phyloP scores from a whole-genome alignment of 1,140 invertebrate genomes.

The Achatina immaculata region DNA sequence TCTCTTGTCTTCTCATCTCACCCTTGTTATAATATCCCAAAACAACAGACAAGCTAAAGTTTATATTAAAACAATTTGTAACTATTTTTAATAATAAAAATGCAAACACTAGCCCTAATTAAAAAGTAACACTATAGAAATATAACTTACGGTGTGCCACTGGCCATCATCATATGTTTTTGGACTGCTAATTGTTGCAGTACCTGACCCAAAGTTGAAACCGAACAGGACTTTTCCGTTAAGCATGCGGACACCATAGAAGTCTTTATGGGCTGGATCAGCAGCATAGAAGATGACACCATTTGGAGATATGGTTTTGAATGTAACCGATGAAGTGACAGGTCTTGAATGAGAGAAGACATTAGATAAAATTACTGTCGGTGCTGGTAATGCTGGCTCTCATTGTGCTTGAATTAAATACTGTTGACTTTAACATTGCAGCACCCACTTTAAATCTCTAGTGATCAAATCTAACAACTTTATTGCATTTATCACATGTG shows the following conservation, averaged over 20 bases:
- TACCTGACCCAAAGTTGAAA: conserved; percentile 82
- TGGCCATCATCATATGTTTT: conserved; percentile 82
- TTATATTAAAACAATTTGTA: no score
- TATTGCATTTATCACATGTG: no score
- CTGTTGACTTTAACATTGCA: no score
- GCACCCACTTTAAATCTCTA: no score
- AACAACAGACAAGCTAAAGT: no score
- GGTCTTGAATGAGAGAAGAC: conserved; percentile 54
- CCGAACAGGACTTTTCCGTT: conserved; percentile 82
- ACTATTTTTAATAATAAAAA: no score
- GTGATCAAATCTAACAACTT: no score
- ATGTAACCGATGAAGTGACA: conserved; percentile 81
- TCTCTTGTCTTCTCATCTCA: no score
- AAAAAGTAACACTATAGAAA: conserved; percentile 10
- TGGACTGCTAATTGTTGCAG: conserved; percentile 73
- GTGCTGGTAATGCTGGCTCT: background rate
- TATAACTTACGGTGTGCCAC: conserved; percentile 81
- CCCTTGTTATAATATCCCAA: no score
- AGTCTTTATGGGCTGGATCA: conserved; percentile 78
- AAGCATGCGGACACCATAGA: conserved; percentile 84
- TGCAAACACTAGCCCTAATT: no score
- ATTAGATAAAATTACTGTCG: conserved; percentile 15
- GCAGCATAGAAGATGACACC: conserved; percentile 90
- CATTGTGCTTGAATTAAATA: no score
- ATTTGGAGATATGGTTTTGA: conserved; percentile 83